Base-by-base conservation (phyloP, 2,113 vertebrate genomes). In the Anarhynchus alexandrinus region DNA sequence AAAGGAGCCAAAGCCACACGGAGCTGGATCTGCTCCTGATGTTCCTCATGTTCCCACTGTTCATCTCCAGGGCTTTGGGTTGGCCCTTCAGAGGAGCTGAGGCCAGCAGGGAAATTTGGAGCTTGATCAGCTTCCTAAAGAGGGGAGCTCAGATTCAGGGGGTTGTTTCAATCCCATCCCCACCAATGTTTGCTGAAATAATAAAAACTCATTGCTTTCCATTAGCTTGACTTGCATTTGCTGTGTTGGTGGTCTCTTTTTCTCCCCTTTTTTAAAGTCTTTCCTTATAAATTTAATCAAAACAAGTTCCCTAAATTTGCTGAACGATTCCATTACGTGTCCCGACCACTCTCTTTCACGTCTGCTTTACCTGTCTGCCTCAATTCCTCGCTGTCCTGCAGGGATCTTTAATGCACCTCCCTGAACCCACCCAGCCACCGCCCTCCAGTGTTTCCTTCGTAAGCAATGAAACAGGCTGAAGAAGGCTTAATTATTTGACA, bases 71-170 rank as follows among this genome's bases (percentile, higher is more conserved):
- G 86, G 86, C 58, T 92, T 94, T 94, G 86, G 58, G 71, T 45
- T 97, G 72, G 93, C 66, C 40, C 70, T 96, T 90, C 77, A 88
- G 89, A 93, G 74, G 34, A 90, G 49, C 20, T 94, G 83, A 94
- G 86, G 79, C 90, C 91, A 92, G 78, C 64, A 94, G 93, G 38
- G 94, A 93, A 94, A 94, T 93, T 72, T 95, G 96, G 93, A 97
- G 30, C 86, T 85, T 85, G 80, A 94, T 93, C 83, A 82, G 90
- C 52, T 92, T 94, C 73, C 88, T 87, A 70, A 87, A 82, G 70
- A 8, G 14, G 22, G 14, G 51, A 86, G 55, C 83, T 93, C 78
- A 62, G 66, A 89, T 88, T 92, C 52, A 93, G 73, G 64, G 66
- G 20, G 29, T 62, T 95, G 36, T 82, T 94, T 90, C 62, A 93